Evolutionary conservation across 2,113 vertebrate species (phyloP), one percentile per base, ranked within the genome.

Genomic region (Callospermophilus lateralis): DNA sequence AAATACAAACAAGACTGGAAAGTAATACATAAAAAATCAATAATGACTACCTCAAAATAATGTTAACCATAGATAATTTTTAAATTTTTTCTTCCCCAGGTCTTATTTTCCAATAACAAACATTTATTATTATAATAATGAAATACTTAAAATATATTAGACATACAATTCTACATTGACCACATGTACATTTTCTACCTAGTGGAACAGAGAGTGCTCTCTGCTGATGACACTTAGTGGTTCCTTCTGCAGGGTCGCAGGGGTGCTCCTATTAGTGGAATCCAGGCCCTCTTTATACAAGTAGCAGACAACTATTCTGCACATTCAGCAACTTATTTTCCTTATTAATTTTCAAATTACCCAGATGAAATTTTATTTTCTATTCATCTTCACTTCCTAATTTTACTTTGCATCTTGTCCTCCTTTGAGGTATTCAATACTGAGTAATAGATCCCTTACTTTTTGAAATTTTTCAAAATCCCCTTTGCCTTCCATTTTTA

Each of bases 331-430:
- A 80, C 65, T 42, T 73, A 42, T 51, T 91, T 90, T 70, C 51
- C 51, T 80, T 45, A 55, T 30, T 73, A n/a, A 34, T 91, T 91
- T 79, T 87, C 68, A 92, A 67, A 74, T 80, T 74, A 42, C 17
- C n/a, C 30, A 74, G 42, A 65, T 81, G 81, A 80, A 79, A 55
- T 87, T 95, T 76, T 68, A 55, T 67, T 87, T 89, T 48, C 76
- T 74, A 39, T 39, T 86, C 70, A 24, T 42, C n/a, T 79, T 79
- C 76, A 87, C 16, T 80, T 95, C 55, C 30, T 65, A 72, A 67
- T 65, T 79, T 88, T 30, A 81, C 58, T 92, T 74, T 55, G 65
- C 22, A 45, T 67, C 45, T 34, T 73, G n/a, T 92, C 45, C 17
- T 11, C 45, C 55, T 80, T 51, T 42, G 6, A 79, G 4, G 8